phyloP scores from a whole-genome alignment of 2,113 vertebrate species.

The Phalacrocorax aristotelis region DNA sequence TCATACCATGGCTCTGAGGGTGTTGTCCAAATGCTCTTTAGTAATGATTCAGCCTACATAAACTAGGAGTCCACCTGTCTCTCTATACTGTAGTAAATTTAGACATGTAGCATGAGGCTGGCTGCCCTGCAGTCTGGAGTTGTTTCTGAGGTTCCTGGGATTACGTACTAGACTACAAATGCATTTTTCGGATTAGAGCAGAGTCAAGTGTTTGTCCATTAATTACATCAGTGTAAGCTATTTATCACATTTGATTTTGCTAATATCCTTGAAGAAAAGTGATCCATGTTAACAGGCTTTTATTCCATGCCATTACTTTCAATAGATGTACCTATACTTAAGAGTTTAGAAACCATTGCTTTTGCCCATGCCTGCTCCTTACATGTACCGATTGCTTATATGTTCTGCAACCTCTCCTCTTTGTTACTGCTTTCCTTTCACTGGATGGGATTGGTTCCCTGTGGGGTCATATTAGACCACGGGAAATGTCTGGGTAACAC shows the following conservation, averaged over 20 bases:
- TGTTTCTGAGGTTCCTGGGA: neutral
- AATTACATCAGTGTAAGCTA: neutral
- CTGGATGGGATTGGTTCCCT: slow-evolving; percentile 79
- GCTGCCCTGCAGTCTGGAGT: neutral
- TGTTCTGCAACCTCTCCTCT: slow-evolving; percentile 80
- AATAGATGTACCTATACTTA: neutral
- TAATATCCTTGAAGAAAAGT: neutral
- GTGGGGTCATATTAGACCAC: slow-evolving; percentile 88
- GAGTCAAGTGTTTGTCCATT: neutral
- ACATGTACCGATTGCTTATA: slow-evolving; percentile 71
- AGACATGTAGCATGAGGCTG: neutral
- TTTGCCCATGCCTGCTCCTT: slow-evolving; percentile 63
- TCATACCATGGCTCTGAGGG: no score
- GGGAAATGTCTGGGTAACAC: slow-evolving; percentile 99
- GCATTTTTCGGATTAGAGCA: neutral
- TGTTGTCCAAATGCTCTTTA: no score
- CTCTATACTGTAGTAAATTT: neutral
- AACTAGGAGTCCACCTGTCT: neutral
- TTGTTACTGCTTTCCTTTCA: slow-evolving; percentile 78
- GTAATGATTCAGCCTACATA: neutral
- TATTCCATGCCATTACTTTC: slow-evolving; percentile 12
- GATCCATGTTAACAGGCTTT: neutral
- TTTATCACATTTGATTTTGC: neutral
- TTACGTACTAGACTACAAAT: neutral
- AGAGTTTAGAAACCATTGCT: slow-evolving; percentile 41